Evolutionary conservation across 2,888 invertebrate genomes (phyloP).

Genomic region (Rambutsinella grinnellia): DNA sequence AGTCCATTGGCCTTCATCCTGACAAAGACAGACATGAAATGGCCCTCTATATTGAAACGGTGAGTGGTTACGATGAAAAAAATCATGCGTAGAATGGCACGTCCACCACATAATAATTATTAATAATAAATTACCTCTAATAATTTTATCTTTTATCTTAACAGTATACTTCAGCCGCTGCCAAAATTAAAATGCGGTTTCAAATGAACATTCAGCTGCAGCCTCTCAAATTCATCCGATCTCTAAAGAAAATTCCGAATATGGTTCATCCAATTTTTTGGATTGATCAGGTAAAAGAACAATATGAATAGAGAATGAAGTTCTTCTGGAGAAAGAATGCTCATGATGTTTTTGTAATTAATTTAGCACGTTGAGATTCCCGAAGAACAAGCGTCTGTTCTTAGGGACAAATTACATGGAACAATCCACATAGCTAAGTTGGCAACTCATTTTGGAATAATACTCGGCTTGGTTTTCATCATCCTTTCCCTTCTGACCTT

Average conservation of each 20-base stretch:
- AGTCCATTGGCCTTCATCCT: slow-evolving; percentile 54
- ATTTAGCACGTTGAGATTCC: slow-evolving; percentile 37
- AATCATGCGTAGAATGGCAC: neutral
- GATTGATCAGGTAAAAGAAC: slow-evolving; percentile 52
- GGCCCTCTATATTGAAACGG: slow-evolving; percentile 55
- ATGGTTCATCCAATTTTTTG: slow-evolving; percentile 56
- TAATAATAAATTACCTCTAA: neutral
- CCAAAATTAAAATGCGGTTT: slow-evolving; percentile 34
- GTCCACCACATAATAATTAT: too few species aligned
- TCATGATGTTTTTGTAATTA: too few species aligned
- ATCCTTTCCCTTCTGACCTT: slow-evolving; percentile 34
- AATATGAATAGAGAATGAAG: too few species aligned
- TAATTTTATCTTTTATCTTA: neutral
- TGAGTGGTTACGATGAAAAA: slow-evolving; percentile 14
- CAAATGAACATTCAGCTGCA: slow-evolving; percentile 49
- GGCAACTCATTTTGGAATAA: slow-evolving; percentile 33
- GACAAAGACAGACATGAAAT: slow-evolving; percentile 54
- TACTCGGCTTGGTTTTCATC: slow-evolving; percentile 36
- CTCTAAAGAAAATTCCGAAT: slow-evolving; percentile 40
- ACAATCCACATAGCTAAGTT: slow-evolving; percentile 16
- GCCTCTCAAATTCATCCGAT: slow-evolving; percentile 29
- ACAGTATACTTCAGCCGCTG: slow-evolving; percentile 37
- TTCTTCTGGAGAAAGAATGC: too few species aligned
- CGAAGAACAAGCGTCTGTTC: slow-evolving; percentile 9
- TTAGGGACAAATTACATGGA: slow-evolving; percentile 39